Percentiles rank a stretch among this genome's conserved stretches.
These are phyloP conservation scores for Therioaphis trifolii DNA, from an alignment of 2,888 invertebrate genomes.

Conservation along the genomic window DNA sequence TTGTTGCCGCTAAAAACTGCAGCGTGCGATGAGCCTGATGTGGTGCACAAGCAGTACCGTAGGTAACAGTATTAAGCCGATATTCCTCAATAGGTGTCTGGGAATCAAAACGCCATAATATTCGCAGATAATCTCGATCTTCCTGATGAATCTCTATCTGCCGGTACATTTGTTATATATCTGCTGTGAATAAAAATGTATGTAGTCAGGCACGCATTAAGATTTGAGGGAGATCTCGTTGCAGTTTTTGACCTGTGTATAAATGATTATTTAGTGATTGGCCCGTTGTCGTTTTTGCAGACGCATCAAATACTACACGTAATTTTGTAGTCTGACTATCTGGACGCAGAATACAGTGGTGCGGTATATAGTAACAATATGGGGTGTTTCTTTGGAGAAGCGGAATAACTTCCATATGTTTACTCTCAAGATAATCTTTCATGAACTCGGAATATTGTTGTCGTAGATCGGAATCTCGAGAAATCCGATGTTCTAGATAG, in stretches of 20 bases:
- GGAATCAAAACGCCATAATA: neutral
- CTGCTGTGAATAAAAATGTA: neutral
- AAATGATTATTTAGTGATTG: slow-evolving; percentile 24
- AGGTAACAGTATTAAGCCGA: too few species aligned
- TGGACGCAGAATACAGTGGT: slow-evolving; percentile 35
- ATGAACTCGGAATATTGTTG: neutral
- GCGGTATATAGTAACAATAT: slow-evolving; percentile 36
- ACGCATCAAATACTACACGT: slow-evolving; percentile 45
- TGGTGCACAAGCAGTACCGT: neutral
- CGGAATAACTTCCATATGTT: neutral
- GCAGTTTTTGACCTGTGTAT: neutral
- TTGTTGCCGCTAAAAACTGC: neutral
- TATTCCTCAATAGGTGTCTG: neutral
- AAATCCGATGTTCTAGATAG: neutral
- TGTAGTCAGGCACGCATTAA: neutral
- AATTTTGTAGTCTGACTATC: slow-evolving; percentile 34
- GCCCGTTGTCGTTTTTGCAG: neutral
- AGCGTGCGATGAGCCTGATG: neutral
- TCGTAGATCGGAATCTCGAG: neutral
- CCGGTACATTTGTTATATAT: neutral
- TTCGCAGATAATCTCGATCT: neutral
- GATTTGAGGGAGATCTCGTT: slow-evolving; percentile 3
- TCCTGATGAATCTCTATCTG: neutral
- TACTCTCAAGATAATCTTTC: neutral
- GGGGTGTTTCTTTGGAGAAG: neutral